Base-by-base conservation (phyloP, 2,888 invertebrate genomes). In the Nephrotoma guestfalica region DNA sequence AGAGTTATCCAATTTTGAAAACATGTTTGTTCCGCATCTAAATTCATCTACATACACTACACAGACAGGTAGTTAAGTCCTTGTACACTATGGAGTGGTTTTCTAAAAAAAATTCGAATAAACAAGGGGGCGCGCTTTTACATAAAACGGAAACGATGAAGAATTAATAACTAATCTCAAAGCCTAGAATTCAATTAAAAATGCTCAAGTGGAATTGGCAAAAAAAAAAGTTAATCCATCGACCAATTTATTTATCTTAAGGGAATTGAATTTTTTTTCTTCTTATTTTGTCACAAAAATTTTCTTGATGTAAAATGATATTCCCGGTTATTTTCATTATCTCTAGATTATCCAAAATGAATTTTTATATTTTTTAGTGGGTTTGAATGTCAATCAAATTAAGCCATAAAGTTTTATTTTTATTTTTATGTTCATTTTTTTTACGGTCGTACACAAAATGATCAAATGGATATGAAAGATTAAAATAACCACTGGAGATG, bases 121-220 rank as follows among this genome's bases (percentile, higher is more conserved):
- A 30, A 30, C 30, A 30, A 11, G 71, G 30, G 71, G 51, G 30
- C 4, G 30, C 4, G 30, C 30, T 30, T 30, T 30, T 9, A 71
- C 18, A 30, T 13, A 18, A 30, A 71, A 71, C 71, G 71, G 71
- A 71, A 71, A 71, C 30, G 71, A 71, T 30, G 30, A 71, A 18
- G 84, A 84, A 84, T 84, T 84, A 84, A 84, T 84, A 84, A 84
- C 84, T 84, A 84, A 84, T 84, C 84, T 84, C 84, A 84, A 84
- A 84, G 84, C 84, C 84, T 84, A 84, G 84, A 84, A 84, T 84
- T 84, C 84, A 84, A 84, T 84, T 84, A 84, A 84, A 84, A 84
- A 84, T 84, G 42, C 84, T 84, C 15, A 41, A 84, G 84, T 84
- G 42, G 42, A 41, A 41, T 84, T 84, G 84, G n/a, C 7, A 47